Evolutionary conservation across 2,113 vertebrate genomes (phyloP), one percentile per base, ranked within the genome.

Genomic region (Takifugu bimaculatus): DNA sequence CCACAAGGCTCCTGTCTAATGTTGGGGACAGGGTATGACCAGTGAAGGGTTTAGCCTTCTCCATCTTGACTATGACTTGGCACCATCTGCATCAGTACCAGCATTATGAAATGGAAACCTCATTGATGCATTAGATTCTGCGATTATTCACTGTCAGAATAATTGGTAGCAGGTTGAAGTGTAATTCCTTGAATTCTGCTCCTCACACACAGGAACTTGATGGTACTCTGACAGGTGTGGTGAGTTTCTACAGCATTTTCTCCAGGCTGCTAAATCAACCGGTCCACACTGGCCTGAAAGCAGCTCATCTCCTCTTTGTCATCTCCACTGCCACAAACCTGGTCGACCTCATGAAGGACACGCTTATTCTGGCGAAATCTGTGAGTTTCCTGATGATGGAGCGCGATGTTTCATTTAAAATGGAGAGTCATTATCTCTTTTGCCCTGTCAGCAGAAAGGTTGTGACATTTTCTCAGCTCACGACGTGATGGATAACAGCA

Each of bases 401-500:
- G 5, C 11, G 26, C 12, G 61, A 2, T 43, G 15, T 0, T 27
- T 25, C 48, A 20, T 50, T 50, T 52, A 13, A 26, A 27, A 11
- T 26, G 48, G 60, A 55, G 20, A 4, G 25, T 54, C 3, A n/a
- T 47, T 47, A n/a, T 2, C 2, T 11, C 3, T 61, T 54, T 35
- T 55, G 35, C 6, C 48, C 35, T 5, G 0, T 63, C 27, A 11
- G 69, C 87, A 99, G 96, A 95, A 93, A 90, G 92, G 93, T 66
- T 95, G 93, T 42, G 96, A 99, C 0, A 85, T 98, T 67, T 94
- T 98, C 87, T 93, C 90, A 81, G 94, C 93, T 66, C 90, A 95
- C 63, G 93, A 96, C 82, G 90, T 95, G 79, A 98, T 98, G 96
- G 93, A 94, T 59, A 98, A 97, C 88, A 92, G 89, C 80, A 87